Evolutionary conservation across 2,888 invertebrate species (phyloP).

Genomic region (Eupelmus urozonus): DNA sequence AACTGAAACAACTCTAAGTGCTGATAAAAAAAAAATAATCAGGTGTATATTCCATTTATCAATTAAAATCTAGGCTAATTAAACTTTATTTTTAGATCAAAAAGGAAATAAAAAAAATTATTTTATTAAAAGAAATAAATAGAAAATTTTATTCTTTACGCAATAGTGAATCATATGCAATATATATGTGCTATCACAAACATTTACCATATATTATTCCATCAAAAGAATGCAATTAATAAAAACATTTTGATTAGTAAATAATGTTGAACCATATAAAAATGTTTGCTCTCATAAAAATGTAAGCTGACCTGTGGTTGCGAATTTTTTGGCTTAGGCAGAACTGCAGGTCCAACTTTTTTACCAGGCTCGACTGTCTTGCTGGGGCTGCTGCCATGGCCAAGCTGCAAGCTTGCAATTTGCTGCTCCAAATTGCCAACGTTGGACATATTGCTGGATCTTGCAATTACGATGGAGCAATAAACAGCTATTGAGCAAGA

Average conservation of each 20-base stretch:
- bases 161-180: no score
- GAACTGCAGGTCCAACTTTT: constrained; percentile 88
- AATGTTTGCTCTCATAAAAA: constrained; percentile 40
- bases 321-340: constrained; percentile 86
- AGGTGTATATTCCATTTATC: no score
- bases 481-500: constrained; percentile 16
- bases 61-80: no score
- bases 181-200: constrained; percentile 38
- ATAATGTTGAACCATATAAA: constrained; percentile 15
- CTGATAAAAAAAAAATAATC: constrained; percentile 6
- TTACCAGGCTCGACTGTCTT: constrained; percentile 75
- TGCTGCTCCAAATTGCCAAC: constrained; percentile 85
- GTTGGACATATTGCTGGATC: constrained; percentile 69
- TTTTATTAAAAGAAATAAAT: no score
- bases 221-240: constrained; percentile 21
- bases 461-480: constrained; percentile 10
- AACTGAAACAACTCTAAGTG: no score
- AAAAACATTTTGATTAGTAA: constrained; percentile 34
- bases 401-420: constrained; percentile 83
- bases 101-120: no score
- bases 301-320: constrained; percentile 79
- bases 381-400: constrained; percentile 77
- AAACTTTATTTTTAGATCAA: no score
- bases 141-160: no score
- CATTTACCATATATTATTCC: constrained; percentile 43